Evolutionary conservation across 2,888 invertebrate genomes (phyloP).

Genomic region (Limnephilus lunatus): DNA sequence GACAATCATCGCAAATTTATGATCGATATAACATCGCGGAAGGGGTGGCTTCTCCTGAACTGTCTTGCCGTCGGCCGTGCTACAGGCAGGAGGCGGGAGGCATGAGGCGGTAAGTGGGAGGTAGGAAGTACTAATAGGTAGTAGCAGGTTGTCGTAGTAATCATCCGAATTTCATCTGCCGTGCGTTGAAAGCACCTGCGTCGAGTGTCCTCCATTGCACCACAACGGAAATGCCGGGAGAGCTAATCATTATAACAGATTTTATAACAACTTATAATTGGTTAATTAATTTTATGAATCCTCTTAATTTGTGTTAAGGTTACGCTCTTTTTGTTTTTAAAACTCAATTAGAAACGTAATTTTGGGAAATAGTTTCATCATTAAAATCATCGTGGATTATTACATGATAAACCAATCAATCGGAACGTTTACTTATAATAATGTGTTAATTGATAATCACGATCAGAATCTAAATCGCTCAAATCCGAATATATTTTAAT

Average conservation of each 20-base stretch:
- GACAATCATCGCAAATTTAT: background rate
- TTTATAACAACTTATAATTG: background rate
- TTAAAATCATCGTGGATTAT: background rate
- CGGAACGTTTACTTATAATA: background rate
- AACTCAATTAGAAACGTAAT: background rate
- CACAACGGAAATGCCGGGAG: background rate
- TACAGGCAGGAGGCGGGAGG: background rate
- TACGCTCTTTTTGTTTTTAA: background rate
- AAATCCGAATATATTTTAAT: background rate
- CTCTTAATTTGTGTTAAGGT: background rate
- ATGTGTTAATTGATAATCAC: background rate
- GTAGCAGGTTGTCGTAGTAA: constrained; percentile 41
- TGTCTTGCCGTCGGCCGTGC: background rate
- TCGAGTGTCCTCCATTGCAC: constrained; percentile 4
- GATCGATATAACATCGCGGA: constrained; percentile 29
- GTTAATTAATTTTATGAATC: background rate
- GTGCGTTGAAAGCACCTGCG: constrained; percentile 57
- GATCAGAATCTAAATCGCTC: background rate
- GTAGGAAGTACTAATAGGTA: background rate
- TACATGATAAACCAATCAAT: background rate
- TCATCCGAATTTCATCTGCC: constrained; percentile 60
- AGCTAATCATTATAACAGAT: background rate
- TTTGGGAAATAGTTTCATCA: background rate
- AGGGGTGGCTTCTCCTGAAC: background rate
- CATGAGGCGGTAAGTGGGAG: background rate